These are phyloP conservation scores for Acrossocheilus fasciatus DNA, from an alignment of 2,797 vertebrate species.

Conservation along the genomic window DNA sequence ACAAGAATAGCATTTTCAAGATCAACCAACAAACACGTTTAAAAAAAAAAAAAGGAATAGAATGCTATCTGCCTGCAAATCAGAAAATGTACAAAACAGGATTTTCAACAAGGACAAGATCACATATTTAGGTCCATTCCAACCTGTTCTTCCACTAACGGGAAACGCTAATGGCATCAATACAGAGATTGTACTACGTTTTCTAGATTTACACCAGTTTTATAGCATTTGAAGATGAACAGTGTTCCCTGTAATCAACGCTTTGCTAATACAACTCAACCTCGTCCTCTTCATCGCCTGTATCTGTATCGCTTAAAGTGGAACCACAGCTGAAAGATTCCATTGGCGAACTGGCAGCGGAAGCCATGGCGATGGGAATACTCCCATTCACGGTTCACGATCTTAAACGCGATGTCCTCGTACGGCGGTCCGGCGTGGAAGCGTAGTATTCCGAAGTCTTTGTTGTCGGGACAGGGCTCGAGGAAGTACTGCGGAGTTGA, in stretches of 20 bases:
- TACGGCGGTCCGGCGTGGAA: slow-evolving; percentile 96
- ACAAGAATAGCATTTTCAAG: slow-evolving; percentile 12
- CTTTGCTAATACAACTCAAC: no score
- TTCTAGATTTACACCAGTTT: not conserved
- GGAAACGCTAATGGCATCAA: not conserved
- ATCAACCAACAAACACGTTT: not conserved
- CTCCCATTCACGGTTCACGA: slow-evolving; percentile 96
- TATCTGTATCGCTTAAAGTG: slow-evolving; percentile 98
- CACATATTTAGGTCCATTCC: not conserved
- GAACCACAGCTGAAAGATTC: slow-evolving; percentile 99
- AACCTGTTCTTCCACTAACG: slow-evolving; percentile 8
- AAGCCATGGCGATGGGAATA: slow-evolving; percentile 97
- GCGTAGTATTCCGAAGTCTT: slow-evolving; percentile 94
- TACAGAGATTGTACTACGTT: not conserved
- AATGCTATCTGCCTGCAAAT: not conserved
- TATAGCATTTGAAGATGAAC: not conserved
- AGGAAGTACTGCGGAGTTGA: slow-evolving; percentile 97
- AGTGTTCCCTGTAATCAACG: not conserved
- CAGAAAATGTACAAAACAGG: slow-evolving; percentile 5
- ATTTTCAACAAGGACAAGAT: not conserved
- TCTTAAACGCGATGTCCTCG: slow-evolving; percentile 99
- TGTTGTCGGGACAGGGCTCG: slow-evolving; percentile 93
- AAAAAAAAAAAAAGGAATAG: not conserved
- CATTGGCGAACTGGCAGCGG: slow-evolving; percentile 97
- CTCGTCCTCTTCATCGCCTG: slow-evolving; percentile 79